phyloP scores from a whole-genome alignment of 2,797 vertebrate species.

The Lutjanus argentimaculatus region DNA sequence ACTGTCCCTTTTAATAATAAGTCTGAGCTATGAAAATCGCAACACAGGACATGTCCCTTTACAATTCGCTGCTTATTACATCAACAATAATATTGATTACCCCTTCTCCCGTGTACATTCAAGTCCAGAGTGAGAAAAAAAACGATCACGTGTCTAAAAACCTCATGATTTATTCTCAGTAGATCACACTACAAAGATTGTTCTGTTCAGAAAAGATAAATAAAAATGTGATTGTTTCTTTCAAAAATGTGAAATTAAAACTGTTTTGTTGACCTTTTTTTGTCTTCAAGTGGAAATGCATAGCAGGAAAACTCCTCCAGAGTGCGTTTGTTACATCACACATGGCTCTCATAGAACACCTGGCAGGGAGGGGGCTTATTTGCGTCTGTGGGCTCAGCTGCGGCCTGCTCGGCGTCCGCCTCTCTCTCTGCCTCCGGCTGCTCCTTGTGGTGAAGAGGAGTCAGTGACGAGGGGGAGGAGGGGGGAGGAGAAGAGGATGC shows the following conservation, averaged over 20 bases:
- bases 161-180: constrained; percentile 27
- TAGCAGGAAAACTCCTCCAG: constrained; percentile 80
- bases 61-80: constrained; percentile 68
- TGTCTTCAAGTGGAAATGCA: constrained; percentile 86
- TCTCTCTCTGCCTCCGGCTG: neutral
- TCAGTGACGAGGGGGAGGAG: constrained; percentile 42
- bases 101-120: constrained; percentile 72
- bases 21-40: constrained; percentile 68
- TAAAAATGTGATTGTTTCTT: constrained; percentile 52
- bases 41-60: constrained; percentile 51
- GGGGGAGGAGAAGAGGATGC: constrained; percentile 67
- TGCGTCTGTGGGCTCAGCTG: neutral
- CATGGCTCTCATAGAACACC: constrained; percentile 96
- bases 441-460: constrained; percentile 44
- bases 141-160: constrained; percentile 22
- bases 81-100: constrained; percentile 31
- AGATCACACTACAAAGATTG: constrained; percentile 22
- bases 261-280: constrained; percentile 43
- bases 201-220: constrained; percentile 35
- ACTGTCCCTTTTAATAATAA: constrained; percentile 22
- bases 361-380: constrained; percentile 73
- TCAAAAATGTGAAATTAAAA: constrained; percentile 49
- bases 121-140: constrained; percentile 52
- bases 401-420: constrained; percentile 2
- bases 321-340: constrained; percentile 81